Percentiles rank a stretch among this genome's conserved stretches.
These are phyloP conservation scores for Caenorhabditis brenneri DNA, from an alignment of 1,140 invertebrate genomes.

Conservation along the genomic window DNA sequence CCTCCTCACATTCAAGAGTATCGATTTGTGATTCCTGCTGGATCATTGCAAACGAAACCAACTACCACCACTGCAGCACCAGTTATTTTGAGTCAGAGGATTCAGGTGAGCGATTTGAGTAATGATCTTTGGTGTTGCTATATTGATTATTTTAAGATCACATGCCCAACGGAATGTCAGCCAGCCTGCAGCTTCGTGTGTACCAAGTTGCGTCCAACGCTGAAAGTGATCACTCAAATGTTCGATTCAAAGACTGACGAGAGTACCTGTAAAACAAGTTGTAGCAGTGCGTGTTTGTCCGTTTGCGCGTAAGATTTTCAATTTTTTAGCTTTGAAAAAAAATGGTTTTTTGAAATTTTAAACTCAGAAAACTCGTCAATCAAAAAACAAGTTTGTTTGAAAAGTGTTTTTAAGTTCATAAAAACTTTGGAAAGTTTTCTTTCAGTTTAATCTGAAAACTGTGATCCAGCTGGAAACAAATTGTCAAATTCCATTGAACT, in stretches of 20 bases:
- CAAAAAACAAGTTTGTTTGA: too few species aligned
- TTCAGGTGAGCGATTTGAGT: not conserved
- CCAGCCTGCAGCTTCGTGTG: slow-evolving; percentile 42
- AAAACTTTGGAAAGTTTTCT: too few species aligned
- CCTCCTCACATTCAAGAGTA: slow-evolving; percentile 19
- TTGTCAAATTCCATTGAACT: too few species aligned
- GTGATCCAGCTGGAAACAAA: too few species aligned
- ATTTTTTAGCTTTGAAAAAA: too few species aligned
- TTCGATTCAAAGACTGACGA: slow-evolving; percentile 11
- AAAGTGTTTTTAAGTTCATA: too few species aligned
- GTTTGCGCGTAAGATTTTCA: slow-evolving; percentile 40
- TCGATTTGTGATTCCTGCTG: slow-evolving; percentile 21
- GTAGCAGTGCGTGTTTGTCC: not conserved
- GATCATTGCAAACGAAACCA: slow-evolving; percentile 1
- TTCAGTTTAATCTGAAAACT: too few species aligned
- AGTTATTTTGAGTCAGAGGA: slow-evolving; percentile 5
- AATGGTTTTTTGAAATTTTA: too few species aligned
- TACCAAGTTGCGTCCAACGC: slow-evolving; percentile 30
- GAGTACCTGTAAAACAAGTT: slow-evolving; percentile 1
- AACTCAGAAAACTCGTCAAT: too few species aligned
- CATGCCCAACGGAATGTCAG: slow-evolving; percentile 17
- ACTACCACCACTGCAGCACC: not conserved
- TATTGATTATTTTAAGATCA: too few species aligned
- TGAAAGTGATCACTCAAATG: slow-evolving; percentile 46
- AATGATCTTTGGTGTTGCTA: too few species aligned